Conservation (phyloP, 2,113 vertebrate species). For the Empidonax traillii region DNA sequence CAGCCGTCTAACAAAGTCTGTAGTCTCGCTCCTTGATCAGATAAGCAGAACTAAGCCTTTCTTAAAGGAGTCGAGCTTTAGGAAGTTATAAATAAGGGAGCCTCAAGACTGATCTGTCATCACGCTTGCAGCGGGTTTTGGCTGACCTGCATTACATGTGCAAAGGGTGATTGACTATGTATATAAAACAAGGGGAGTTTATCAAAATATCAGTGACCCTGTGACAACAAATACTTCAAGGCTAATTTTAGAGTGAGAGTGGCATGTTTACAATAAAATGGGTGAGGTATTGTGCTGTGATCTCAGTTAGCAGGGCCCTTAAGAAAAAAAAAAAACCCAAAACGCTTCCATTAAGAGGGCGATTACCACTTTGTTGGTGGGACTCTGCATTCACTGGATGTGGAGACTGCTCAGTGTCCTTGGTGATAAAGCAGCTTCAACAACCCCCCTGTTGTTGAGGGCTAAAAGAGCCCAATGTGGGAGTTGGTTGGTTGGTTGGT, state of each 20-base stretch:
- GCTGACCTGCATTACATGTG: background rate
- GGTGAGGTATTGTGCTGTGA: background rate
- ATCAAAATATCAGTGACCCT: background rate
- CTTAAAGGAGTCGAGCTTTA: background rate
- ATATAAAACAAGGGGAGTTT: background rate
- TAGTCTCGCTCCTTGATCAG: background rate
- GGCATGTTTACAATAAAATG: background rate
- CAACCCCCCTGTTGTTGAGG: background rate
- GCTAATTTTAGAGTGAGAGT: background rate
- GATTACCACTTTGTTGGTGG: background rate
- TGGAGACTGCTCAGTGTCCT: background rate
- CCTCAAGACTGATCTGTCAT: background rate
- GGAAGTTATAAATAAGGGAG: background rate
- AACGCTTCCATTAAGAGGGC: background rate
- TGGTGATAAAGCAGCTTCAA: background rate
- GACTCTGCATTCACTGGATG: background rate
- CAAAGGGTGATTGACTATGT: background rate
- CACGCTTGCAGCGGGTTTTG: background rate
- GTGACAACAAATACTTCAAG: background rate
- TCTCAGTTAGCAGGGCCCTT: background rate
- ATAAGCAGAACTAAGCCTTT: background rate
- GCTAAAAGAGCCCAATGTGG: rapidly evolving
- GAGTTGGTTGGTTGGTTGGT: background rate
- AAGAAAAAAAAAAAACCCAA: background rate
- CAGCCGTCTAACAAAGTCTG: background rate